Evolutionary conservation across 2,888 invertebrate genomes (phyloP).

Genomic region (Gisinianus flammeolus): DNA sequence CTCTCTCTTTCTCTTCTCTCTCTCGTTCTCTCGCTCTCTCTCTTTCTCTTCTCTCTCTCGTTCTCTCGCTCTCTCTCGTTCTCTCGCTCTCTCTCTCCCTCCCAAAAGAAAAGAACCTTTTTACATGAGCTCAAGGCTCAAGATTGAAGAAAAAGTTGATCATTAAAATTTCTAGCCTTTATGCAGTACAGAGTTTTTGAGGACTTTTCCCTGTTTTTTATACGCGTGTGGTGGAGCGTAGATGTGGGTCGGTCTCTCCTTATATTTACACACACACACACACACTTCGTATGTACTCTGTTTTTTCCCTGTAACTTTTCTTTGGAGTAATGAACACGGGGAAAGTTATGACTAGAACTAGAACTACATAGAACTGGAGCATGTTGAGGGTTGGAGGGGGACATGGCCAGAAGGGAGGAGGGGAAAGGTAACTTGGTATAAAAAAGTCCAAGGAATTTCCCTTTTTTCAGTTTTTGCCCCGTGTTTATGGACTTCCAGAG

Average conservation of each 20-base stretch:
- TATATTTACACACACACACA: neutral
- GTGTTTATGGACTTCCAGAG: too few species aligned
- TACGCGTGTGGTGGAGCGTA: neutral
- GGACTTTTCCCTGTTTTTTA: neutral
- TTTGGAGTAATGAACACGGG: neutral
- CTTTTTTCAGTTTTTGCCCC: neutral
- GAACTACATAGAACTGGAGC: too few species aligned
- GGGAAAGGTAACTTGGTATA: neutral
- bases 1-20: too few species aligned
- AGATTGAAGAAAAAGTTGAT: neutral
- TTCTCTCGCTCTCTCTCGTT: too few species aligned
- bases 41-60: too few species aligned
- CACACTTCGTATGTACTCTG: neutral
- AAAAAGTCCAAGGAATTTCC: neutral
- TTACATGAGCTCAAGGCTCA: too few species aligned
- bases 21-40: too few species aligned
- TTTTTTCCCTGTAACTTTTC: neutral
- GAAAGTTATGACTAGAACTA: neutral
- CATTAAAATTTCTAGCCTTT: slow-evolving; percentile 4
- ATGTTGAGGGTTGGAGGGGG: neutral
- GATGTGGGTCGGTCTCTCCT: neutral
- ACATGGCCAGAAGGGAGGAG: neutral
- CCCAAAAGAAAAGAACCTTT: too few species aligned
- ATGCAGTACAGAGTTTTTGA: neutral
- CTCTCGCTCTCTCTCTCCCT: too few species aligned